Evolutionary conservation across 2,797 vertebrate genomes (phyloP), one percentile per base, ranked within the genome.

Genomic region (Rhynchotus rufescens): DNA sequence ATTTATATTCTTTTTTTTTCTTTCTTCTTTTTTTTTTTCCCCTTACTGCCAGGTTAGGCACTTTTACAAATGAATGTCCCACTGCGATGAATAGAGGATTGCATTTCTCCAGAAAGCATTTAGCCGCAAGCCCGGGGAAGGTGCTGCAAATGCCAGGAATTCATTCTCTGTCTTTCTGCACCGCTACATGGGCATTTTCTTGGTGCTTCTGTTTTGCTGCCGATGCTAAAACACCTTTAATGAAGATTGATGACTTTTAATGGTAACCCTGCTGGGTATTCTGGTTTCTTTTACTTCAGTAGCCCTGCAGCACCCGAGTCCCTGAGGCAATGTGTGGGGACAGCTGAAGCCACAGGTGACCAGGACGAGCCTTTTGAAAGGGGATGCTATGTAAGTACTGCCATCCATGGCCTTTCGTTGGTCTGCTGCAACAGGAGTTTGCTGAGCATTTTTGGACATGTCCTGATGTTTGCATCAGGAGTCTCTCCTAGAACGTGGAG

Each of bases 251-350:
- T 56, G 30, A n/a, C 54, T 20, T 20, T 56, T 12, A 11, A 12
- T 5, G 14, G 38, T 72, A 20, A 8, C 26, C 26, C 34, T 25
- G 0, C 26, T 60, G 86, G 34, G 51, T 61, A 3, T 16, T 17
- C 26, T 32, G 80, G 20, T 4, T 7, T 62, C 45, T 78, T 40
- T 40, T 49, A 64, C 52, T 12, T 1, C 3, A 74, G 54, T 5
- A 17, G 17, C 1, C 6, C 1, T 9, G 4, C 64, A 34, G 57
- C 12, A 25, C 49, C 26, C 83, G 17, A 65, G 7, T 4, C 10
- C 9, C 36, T 0, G 4, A 17, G 30, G 36, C 62, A 7, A 20
- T 0, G 1, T 40, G 38, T 2, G 0, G 1, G 3, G 10, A 0
- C 15, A 0, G 1, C 23, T 17, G 66, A 21, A 21, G 68, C 68